Evolutionary conservation across 2,113 vertebrate genomes (phyloP).

Genomic region (Alaudala cheleensis): DNA sequence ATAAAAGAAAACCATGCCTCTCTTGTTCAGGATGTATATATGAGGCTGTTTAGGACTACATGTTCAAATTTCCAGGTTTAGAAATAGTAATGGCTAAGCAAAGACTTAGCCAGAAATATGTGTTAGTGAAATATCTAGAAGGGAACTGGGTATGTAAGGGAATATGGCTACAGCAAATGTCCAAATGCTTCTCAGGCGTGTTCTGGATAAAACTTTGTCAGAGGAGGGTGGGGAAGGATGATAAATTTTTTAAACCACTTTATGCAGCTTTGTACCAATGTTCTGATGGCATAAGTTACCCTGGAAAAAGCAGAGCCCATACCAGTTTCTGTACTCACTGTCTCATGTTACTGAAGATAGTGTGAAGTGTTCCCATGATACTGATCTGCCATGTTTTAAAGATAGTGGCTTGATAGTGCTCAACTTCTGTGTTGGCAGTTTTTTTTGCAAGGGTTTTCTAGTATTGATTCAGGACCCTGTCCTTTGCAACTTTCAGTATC

Average conservation of each 20-base stretch:
- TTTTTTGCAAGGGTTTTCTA: not conserved
- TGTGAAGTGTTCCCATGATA: not conserved
- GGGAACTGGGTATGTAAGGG: not conserved
- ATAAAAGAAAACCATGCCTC: not conserved
- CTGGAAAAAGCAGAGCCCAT: not conserved
- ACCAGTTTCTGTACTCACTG: not conserved
- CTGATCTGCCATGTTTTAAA: not conserved
- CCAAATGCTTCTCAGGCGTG: not conserved
- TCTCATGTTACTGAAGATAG: not conserved
- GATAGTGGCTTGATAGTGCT: not conserved
- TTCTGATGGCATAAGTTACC: not conserved
- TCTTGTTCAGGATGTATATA: not conserved
- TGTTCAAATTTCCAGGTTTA: not conserved
- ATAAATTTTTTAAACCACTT: not conserved
- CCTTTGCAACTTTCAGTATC: not conserved
- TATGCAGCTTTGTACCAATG: not conserved
- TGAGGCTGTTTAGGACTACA: not conserved
- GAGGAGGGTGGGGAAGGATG: fast-evolving
- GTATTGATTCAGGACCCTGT: not conserved
- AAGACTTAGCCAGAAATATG: fast-evolving
- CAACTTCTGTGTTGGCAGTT: not conserved
- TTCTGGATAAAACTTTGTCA: not conserved
- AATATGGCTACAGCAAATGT: not conserved
- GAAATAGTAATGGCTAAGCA: not conserved
- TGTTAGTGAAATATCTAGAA: not conserved